Conservation (phyloP, 2,888 invertebrate genomes). For the Hymenopus coronatus region DNA sequence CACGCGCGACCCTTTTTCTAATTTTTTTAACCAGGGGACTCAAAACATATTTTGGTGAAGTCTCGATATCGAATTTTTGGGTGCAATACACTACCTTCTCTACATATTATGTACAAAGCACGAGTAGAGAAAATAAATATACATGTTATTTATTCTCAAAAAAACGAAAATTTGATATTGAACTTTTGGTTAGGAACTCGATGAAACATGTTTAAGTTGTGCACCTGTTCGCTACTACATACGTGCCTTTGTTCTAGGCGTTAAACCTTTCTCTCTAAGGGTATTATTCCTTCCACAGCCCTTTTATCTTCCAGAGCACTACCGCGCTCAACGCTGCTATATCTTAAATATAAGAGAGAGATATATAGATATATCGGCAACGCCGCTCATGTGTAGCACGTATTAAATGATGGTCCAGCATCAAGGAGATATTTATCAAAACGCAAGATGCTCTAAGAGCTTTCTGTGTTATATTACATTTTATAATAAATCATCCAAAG, state of each 20-base stretch:
- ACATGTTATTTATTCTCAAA: too few species aligned
- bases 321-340: neutral
- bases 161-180: neutral
- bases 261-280: neutral
- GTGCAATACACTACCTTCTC: too few species aligned
- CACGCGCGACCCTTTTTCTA: too few species aligned
- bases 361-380: slow-evolving; percentile 13
- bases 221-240: neutral
- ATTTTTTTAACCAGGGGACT: too few species aligned
- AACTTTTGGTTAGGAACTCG: neutral
- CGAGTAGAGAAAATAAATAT: too few species aligned
- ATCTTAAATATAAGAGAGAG: slow-evolving; percentile 15
- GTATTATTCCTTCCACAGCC: neutral
- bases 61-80: neutral
- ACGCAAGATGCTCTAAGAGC: slow-evolving; percentile 11
- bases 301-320: neutral
- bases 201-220: neutral
- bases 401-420: slow-evolving; percentile 9
- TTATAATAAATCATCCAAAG: slow-evolving; percentile 4
- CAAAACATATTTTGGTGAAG: neutral
- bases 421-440: slow-evolving; percentile 19
- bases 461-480: slow-evolving; percentile 16
- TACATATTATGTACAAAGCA: too few species aligned
- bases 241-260: neutral
- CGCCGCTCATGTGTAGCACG: slow-evolving; percentile 15